Conservation (phyloP, 2,888 invertebrate species). For the Ceratothoa steindachneri region DNA sequence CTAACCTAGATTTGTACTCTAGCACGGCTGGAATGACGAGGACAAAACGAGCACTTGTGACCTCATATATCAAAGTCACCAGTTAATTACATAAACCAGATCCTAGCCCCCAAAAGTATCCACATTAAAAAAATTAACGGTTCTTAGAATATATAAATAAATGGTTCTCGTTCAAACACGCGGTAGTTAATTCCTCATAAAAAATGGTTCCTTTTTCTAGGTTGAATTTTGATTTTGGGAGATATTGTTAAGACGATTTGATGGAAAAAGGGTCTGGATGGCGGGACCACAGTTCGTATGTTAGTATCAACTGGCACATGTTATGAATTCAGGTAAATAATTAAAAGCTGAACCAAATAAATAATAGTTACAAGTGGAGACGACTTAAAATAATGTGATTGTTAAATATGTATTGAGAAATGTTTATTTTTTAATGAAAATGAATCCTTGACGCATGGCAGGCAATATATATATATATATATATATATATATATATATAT, state of each 20-base stretch:
- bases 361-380: neutral
- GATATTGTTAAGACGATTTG: too few species aligned
- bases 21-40: constrained; percentile 7
- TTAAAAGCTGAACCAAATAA: neutral
- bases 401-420: neutral
- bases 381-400: neutral
- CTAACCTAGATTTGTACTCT: constrained; percentile 11
- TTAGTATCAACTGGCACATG: neutral
- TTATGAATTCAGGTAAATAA: neutral
- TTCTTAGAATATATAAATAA: too few species aligned
- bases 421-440: neutral
- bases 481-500: constrained; percentile 14
- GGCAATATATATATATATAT: constrained; percentile 1
- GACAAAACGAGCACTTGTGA: neutral
- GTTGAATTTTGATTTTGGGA: too few species aligned
- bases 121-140: neutral
- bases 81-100: neutral
- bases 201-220: too few species aligned
- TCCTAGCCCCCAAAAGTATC: neutral
- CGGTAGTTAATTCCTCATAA: too few species aligned
- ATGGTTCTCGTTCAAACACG: too few species aligned
- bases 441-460: neutral
- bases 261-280: neutral
- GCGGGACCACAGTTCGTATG: neutral
- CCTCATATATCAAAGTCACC: neutral